phyloP scores from a whole-genome alignment of 1,140 invertebrate genomes.

The Cotesia glomerata region DNA sequence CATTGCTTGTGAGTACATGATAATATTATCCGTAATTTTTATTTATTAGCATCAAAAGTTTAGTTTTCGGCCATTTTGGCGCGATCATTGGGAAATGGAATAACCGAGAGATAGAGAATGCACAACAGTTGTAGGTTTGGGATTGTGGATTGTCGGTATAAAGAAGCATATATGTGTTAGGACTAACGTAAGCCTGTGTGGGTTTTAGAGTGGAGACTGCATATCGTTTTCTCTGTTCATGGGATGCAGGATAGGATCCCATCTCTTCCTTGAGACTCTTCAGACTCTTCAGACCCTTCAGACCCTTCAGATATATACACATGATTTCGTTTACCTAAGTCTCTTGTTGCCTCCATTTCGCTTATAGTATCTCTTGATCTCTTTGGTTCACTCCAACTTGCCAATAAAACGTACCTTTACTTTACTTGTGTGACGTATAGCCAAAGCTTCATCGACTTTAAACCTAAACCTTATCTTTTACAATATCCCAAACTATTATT shows the following conservation, averaged over 20 bases:
- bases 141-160: background rate
- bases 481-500: background rate
- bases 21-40: too few relatives aligned
- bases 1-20: too few relatives aligned
- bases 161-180: background rate
- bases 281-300: background rate
- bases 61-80: slow-evolving; percentile 28
- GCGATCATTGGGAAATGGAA: slow-evolving; percentile 16
- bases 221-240: background rate
- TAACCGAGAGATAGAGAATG: background rate
- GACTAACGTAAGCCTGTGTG: background rate
- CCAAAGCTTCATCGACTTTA: slow-evolving; percentile 20
- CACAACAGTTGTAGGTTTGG: background rate
- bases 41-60: background rate
- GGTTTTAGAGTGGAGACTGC: background rate
- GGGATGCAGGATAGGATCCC: too few relatives aligned
- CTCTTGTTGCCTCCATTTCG: background rate
- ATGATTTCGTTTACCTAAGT: slow-evolving; percentile 23
- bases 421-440: slow-evolving; percentile 27
- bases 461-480: background rate
- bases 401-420: slow-evolving; percentile 23
- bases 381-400: slow-evolving; percentile 10
- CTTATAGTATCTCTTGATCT: slow-evolving; percentile 2
- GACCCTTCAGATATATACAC: background rate
- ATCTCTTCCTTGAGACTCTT: too few relatives aligned